A percentile compares a stretch with the other conserved stretches of the same genome.
phyloP scores from a whole-genome alignment of 2,797 vertebrate species.

The Artibeus jamaicensis region DNA sequence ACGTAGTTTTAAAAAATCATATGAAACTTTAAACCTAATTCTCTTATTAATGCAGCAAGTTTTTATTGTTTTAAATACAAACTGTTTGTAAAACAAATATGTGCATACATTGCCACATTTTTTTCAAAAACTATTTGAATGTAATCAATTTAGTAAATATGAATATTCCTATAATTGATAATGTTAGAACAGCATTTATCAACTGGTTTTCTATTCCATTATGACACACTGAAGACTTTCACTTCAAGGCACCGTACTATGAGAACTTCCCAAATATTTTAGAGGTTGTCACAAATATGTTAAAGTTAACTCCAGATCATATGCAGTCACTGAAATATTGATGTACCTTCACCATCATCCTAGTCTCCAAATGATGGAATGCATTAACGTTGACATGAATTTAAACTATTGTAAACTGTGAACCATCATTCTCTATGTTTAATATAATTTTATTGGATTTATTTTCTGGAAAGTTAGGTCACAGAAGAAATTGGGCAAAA shows the following conservation, averaged over 20 bases:
- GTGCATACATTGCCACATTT: background rate
- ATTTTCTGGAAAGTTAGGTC: background rate
- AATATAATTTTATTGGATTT: background rate
- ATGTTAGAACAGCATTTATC: background rate
- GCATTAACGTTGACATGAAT: background rate
- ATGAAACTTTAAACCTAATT: background rate
- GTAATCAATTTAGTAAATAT: background rate
- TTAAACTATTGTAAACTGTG: background rate
- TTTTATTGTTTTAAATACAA: background rate
- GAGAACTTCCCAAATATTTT: background rate
- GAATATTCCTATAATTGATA: background rate
- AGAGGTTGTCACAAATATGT: background rate
- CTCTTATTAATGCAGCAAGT: background rate
- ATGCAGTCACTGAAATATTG: background rate
- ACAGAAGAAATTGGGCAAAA: background rate
- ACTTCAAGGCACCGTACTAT: background rate
- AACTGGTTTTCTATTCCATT: background rate
- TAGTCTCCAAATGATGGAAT: background rate
- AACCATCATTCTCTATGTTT: background rate
- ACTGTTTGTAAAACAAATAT: background rate
- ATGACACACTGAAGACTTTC: background rate
- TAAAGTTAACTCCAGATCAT: background rate
- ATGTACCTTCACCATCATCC: background rate
- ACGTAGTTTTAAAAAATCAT: background rate
- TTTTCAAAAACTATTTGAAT: background rate